These are phyloP conservation scores for Bucorvus abyssinicus DNA, from an alignment of 2,797 vertebrate species.

Conservation along the genomic window DNA sequence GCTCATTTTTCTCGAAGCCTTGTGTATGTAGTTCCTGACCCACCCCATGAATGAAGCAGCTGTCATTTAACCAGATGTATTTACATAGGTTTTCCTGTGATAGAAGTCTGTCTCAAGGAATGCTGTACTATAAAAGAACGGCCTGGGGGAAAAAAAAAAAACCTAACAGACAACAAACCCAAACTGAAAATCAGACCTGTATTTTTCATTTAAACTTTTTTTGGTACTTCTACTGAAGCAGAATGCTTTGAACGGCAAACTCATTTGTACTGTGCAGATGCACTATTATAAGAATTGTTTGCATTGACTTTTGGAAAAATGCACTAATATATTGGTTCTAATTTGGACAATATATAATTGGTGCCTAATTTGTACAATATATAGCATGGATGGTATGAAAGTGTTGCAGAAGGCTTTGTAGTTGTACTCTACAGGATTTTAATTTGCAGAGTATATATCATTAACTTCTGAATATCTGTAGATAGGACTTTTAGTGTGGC, in stretches of 20 bases:
- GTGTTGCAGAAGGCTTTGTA: background rate
- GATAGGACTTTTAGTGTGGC: background rate
- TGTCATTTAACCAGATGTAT: background rate
- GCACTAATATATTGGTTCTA: background rate
- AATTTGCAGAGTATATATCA: background rate
- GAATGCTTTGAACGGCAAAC: background rate
- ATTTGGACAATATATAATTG: background rate
- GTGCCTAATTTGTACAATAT: background rate
- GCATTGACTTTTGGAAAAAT: background rate
- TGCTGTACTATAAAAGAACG: background rate
- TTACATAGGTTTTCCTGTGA: background rate
- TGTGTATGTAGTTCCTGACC: background rate
- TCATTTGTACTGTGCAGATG: background rate
- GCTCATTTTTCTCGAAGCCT: background rate
- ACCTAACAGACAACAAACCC: background rate
- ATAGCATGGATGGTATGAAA: background rate
- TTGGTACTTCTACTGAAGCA: background rate
- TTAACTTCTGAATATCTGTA: background rate
- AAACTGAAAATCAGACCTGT: background rate
- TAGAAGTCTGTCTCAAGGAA: background rate
- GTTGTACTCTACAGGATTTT: background rate
- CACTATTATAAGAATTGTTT: background rate
- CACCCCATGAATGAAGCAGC: background rate
- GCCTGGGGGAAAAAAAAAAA: background rate
- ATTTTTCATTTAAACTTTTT: background rate